Conservation (phyloP, 1,140 invertebrate genomes). For the Drosophila pectinifera region DNA sequence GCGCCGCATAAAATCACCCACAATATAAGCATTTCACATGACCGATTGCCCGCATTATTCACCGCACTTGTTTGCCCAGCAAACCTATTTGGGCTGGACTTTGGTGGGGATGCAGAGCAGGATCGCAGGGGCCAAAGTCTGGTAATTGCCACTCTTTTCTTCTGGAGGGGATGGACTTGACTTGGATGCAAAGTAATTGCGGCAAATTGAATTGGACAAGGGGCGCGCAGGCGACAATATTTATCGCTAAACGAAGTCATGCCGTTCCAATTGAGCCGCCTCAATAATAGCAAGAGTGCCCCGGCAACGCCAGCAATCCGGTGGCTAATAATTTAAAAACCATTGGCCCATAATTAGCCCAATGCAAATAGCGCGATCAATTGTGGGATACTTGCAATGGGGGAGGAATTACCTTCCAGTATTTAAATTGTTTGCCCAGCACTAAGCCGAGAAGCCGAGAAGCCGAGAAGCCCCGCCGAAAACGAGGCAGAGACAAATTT, state of each 20-base stretch:
- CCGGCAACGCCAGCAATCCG: slow-evolving; percentile 5
- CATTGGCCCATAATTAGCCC: slow-evolving; percentile 45
- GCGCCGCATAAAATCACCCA: slow-evolving; percentile 32
- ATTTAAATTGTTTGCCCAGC: slow-evolving; percentile 43
- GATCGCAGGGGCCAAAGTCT: slow-evolving; percentile 11
- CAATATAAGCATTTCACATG: slow-evolving; percentile 18
- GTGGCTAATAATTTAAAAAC: slow-evolving; percentile 33
- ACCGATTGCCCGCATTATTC: slow-evolving; percentile 21
- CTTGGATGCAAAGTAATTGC: slow-evolving; percentile 78
- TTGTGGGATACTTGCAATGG: slow-evolving; percentile 15
- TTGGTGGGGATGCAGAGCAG: slow-evolving; percentile 65
- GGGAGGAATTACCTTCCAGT: background rate
- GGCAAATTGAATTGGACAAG: slow-evolving; percentile 76
- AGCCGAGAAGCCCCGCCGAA: background rate
- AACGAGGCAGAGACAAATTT: slow-evolving; percentile 8
- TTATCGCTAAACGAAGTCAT: slow-evolving; percentile 82
- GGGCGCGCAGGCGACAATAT: slow-evolving; percentile 51
- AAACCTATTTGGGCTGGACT: slow-evolving; percentile 60
- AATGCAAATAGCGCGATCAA: slow-evolving; percentile 36
- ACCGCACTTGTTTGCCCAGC: slow-evolving; percentile 59
- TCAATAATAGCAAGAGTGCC: slow-evolving; percentile 27
- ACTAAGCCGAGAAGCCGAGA: slow-evolving; percentile 1
- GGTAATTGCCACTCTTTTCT: slow-evolving; percentile 12
- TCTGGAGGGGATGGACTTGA: slow-evolving; percentile 7
- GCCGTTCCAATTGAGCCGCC: slow-evolving; percentile 74